These are phyloP conservation scores for Eubasilissa splendida DNA, from an alignment of 2,888 invertebrate species.

Conservation along the genomic window DNA sequence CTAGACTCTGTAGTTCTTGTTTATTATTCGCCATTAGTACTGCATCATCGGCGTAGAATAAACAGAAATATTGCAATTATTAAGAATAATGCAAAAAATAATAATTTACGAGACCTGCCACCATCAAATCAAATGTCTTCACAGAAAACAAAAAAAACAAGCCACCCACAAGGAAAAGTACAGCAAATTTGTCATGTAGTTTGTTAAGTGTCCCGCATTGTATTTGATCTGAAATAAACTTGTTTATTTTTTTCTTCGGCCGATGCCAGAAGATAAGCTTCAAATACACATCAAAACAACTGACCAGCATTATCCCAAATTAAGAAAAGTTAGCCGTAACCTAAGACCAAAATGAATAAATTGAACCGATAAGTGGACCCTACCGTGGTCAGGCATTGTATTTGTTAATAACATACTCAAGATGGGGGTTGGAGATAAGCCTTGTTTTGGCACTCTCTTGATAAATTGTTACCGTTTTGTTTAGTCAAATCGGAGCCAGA, in stretches of 20 bases:
- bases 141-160: neutral
- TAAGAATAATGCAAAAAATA: too few species aligned
- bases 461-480: conserved; percentile 53
- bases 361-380: neutral
- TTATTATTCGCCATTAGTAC: too few species aligned
- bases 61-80: too few species aligned
- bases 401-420: conserved; percentile 52
- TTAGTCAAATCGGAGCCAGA: conserved; percentile 13
- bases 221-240: conserved; percentile 20
- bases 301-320: conserved; percentile 22
- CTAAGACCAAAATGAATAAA: conserved; percentile 9
- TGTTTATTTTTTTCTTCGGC: neutral
- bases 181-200: conserved; percentile 3
- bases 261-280: conserved; percentile 22
- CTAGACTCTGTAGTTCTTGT: too few species aligned
- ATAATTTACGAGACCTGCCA: too few species aligned
- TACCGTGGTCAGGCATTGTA: conserved; percentile 30
- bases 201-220: conserved; percentile 29
- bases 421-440: conserved; percentile 40
- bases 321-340: conserved; percentile 46
- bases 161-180: conserved; percentile 39
- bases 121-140: too few species aligned
- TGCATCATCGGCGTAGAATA: too few species aligned
- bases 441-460: conserved; percentile 54
- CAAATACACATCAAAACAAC: conserved; percentile 1